Evolutionary conservation across 2,113 vertebrate genomes (phyloP).

Genomic region (Brienomyrus brachyistius): DNA sequence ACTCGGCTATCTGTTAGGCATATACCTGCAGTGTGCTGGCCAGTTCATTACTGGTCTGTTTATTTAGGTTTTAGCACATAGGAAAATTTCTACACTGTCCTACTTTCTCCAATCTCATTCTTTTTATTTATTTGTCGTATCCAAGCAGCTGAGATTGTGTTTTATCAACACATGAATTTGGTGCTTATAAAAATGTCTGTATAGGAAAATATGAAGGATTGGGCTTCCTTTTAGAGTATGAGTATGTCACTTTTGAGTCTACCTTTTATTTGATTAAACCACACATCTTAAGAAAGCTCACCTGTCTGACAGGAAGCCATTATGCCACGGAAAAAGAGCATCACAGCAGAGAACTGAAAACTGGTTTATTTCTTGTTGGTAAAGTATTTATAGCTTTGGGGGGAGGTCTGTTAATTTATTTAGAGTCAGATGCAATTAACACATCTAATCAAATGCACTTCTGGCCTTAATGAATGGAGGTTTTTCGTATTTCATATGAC

Average conservation of each 20-base stretch:
- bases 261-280: not conserved
- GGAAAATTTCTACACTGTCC: not conserved
- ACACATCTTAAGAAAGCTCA: not conserved
- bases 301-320: not conserved
- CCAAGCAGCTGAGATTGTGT: not conserved
- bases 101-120: not conserved
- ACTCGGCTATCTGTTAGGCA: not conserved
- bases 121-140: too few species aligned
- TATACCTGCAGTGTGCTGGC: not conserved
- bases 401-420: conserved; percentile 1
- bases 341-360: not conserved
- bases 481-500: not conserved
- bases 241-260: not conserved
- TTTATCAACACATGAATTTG: not conserved
- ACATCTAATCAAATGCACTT: not conserved
- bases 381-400: conserved; percentile 9
- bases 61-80: not conserved
- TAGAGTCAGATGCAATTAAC: not conserved
- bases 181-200: not conserved
- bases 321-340: not conserved
- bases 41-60: not conserved
- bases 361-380: not conserved
- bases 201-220: too few species aligned
- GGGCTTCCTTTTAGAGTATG: not conserved
- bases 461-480: not conserved